Conservation (phyloP, 1,140 invertebrate genomes). For the Ephestia elutella region DNA sequence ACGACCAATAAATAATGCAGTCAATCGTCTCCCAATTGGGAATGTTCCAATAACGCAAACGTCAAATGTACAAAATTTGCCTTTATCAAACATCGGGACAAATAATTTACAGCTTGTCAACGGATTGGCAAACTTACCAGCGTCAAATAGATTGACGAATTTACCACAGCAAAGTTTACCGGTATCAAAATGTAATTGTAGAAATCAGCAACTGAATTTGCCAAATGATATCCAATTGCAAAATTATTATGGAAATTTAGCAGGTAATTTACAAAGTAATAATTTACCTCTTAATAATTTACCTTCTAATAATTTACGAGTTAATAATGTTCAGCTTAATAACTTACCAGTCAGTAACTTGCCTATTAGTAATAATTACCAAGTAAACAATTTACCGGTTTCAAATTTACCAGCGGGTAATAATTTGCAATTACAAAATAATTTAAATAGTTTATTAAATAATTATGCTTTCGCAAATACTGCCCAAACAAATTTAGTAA, state of each 20-base stretch:
- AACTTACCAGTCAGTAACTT: not conserved
- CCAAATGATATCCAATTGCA: not conserved
- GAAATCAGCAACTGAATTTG: not conserved
- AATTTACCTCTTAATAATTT: not conserved
- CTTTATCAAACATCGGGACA: not conserved
- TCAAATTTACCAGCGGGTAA: not conserved
- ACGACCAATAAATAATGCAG: not conserved
- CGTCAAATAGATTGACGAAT: not conserved
- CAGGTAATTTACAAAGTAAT: too few relatives aligned
- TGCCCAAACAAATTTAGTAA: not conserved
- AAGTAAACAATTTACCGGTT: conserved; percentile 2
- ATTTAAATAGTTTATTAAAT: not conserved
- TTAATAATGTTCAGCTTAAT: not conserved
- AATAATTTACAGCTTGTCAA: not conserved
- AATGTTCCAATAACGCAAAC: not conserved
- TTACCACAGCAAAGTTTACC: not conserved
- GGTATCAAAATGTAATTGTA: not conserved
- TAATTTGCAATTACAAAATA: not conserved
- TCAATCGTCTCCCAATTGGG: not conserved
- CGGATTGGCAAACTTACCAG: not conserved
- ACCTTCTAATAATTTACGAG: not conserved
- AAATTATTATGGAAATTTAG: too few relatives aligned
- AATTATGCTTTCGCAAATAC: not conserved
- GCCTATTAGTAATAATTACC: not conserved
- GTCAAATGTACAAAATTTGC: not conserved